Evolutionary conservation across 35 echinoderm and acorn worm species (phyloP).

Genomic region (Nesometra sesokonis): DNA sequence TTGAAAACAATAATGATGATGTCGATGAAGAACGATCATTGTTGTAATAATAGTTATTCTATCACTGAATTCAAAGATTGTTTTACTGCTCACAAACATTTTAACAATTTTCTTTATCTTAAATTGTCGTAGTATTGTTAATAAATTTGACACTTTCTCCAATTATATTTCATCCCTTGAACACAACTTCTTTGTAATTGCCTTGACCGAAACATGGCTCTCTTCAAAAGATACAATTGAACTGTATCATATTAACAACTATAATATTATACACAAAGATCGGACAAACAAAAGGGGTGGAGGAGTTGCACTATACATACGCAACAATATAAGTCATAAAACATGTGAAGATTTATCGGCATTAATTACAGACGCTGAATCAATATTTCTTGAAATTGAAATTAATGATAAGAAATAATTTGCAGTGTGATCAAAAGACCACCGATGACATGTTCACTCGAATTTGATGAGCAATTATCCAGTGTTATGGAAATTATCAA

Average conservation of each 20-base stretch:
- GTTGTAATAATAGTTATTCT: too few relatives aligned
- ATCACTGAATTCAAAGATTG: too few relatives aligned
- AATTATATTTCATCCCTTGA: not conserved
- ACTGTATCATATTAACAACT: not conserved
- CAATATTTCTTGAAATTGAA: too few relatives aligned
- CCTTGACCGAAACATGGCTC: not conserved
- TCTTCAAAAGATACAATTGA: not conserved
- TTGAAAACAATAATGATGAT: too few relatives aligned
- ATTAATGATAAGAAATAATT: too few relatives aligned
- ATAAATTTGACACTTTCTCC: not conserved
- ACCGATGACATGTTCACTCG: too few relatives aligned
- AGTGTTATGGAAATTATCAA: too few relatives aligned
- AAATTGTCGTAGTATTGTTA: not conserved
- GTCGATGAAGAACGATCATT: too few relatives aligned
- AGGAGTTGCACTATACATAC: not conserved
- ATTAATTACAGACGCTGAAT: not conserved
- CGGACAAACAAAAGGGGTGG: not conserved
- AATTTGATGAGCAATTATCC: too few relatives aligned
- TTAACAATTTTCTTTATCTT: not conserved
- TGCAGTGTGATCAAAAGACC: too few relatives aligned
- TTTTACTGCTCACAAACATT: too few relatives aligned
- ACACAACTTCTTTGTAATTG: not conserved
- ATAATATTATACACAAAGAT: not conserved
- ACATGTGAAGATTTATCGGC: not conserved
- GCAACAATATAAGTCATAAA: not conserved